Conservation (phyloP, 2,888 invertebrate genomes). For the Ganaspis brasiliensis region DNA sequence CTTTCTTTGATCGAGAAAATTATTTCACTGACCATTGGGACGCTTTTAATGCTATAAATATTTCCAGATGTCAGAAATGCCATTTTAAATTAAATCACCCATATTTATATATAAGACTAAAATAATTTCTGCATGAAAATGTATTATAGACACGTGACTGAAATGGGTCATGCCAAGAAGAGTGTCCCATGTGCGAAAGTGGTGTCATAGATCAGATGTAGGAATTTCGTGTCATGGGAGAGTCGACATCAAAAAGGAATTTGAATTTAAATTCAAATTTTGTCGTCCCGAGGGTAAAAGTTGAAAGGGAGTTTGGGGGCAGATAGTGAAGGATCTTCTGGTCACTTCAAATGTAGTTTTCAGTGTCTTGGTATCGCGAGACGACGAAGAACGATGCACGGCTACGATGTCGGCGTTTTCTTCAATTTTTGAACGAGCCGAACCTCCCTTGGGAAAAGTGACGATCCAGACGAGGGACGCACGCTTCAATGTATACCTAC, state of each 20-base stretch:
- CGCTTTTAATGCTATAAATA: too few relatives aligned
- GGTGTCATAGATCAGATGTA: constrained; percentile 36
- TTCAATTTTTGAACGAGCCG: constrained; percentile 78
- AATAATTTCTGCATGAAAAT: background rate
- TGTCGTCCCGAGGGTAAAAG: constrained; percentile 64
- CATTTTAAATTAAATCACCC: too few relatives aligned
- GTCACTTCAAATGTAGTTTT: constrained; percentile 78
- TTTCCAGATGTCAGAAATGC: too few relatives aligned
- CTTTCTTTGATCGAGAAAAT: too few relatives aligned
- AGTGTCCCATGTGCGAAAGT: constrained; percentile 28
- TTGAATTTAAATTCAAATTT: constrained; percentile 79
- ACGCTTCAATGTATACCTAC: constrained; percentile 44
- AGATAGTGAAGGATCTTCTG: constrained; percentile 66
- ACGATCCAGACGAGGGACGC: constrained; percentile 67
- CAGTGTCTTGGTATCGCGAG: constrained; percentile 61
- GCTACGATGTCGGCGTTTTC: constrained; percentile 66
- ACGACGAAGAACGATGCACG: constrained; percentile 56
- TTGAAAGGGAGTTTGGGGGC: constrained; percentile 47
- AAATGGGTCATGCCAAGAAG: constrained; percentile 35
- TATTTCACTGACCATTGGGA: too few relatives aligned
- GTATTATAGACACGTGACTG: constrained; percentile 15
- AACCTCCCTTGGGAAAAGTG: constrained; percentile 66
- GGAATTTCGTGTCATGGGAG: constrained; percentile 46
- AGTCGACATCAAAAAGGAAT: constrained; percentile 66
- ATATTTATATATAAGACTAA: too few relatives aligned